Conservation (phyloP, 2,113 vertebrate species). For the Drymodes brunneopygia region DNA sequence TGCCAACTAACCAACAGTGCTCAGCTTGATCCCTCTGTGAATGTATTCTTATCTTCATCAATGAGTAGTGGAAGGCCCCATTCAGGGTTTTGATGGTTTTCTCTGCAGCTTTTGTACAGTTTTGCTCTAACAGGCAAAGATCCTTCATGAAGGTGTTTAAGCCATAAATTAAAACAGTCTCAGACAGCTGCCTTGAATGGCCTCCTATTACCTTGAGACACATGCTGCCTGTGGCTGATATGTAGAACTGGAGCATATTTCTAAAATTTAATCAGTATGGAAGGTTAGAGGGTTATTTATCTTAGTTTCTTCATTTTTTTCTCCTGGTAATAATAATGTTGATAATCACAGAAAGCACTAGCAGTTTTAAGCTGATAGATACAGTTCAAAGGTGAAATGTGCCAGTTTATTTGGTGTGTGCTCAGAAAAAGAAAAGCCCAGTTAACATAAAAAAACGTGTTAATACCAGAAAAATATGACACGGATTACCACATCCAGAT, state of each 20-base stretch:
- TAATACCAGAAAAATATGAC: neutral
- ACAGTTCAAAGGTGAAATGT: neutral
- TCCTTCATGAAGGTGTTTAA: neutral
- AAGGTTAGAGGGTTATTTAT: neutral
- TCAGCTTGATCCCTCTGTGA: neutral
- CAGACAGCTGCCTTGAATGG: neutral
- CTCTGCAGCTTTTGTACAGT: neutral
- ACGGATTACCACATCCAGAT: accelerated
- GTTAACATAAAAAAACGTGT: neutral
- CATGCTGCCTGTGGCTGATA: neutral
- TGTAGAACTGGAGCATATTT: neutral
- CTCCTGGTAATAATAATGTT: neutral
- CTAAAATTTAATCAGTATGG: neutral
- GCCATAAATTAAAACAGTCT: neutral
- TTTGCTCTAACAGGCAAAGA: neutral
- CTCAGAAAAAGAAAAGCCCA: neutral
- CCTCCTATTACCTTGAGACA: neutral
- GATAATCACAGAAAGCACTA: neutral
- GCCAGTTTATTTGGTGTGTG: neutral
- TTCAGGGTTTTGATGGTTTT: neutral
- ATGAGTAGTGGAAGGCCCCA: too few species aligned
- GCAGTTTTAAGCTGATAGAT: neutral
- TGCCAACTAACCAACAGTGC: too few species aligned
- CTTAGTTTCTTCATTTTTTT: neutral
- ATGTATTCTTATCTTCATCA: neutral